Percentiles rank a stretch among this genome's conserved stretches.
These are phyloP conservation scores for Triops cancriformis DNA, from an alignment of 1,140 invertebrate genomes.

Conservation along the genomic window DNA sequence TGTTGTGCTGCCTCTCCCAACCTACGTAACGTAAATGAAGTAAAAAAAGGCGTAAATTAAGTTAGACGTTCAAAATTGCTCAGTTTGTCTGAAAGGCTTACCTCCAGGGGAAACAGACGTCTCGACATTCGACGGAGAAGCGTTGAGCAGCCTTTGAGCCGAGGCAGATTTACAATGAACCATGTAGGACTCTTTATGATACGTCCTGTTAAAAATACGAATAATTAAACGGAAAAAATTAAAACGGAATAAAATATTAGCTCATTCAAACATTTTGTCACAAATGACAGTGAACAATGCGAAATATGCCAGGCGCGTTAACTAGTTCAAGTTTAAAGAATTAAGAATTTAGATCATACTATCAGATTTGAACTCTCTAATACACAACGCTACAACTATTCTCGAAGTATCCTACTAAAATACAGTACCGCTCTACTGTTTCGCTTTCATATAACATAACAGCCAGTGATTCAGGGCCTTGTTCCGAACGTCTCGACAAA, in stretches of 20 bases:
- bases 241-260: neutral
- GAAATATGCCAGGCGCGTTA: neutral
- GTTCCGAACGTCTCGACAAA: neutral
- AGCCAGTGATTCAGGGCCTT: neutral
- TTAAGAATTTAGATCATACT: too few relatives aligned
- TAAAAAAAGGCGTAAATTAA: constrained; percentile 12
- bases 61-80: constrained; percentile 17
- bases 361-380: too few relatives aligned
- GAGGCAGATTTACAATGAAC: constrained; percentile 46
- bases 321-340: too few relatives aligned
- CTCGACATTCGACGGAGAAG: constrained; percentile 12
- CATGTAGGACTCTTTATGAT: constrained; percentile 69
- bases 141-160: constrained; percentile 23
- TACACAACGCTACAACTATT: too few relatives aligned
- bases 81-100: neutral
- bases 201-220: constrained; percentile 53
- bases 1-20: constrained; percentile 38
- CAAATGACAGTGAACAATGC: neutral
- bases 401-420: too few relatives aligned
- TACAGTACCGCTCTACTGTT: too few relatives aligned
- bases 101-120: constrained; percentile 2
- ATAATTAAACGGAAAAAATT: constrained; percentile 19
- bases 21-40: constrained; percentile 30
- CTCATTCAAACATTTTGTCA: neutral
- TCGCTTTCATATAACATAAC: too few relatives aligned